Base-by-base conservation (phyloP, 2,797 vertebrate species). In the Bovichtus diacanthus region DNA sequence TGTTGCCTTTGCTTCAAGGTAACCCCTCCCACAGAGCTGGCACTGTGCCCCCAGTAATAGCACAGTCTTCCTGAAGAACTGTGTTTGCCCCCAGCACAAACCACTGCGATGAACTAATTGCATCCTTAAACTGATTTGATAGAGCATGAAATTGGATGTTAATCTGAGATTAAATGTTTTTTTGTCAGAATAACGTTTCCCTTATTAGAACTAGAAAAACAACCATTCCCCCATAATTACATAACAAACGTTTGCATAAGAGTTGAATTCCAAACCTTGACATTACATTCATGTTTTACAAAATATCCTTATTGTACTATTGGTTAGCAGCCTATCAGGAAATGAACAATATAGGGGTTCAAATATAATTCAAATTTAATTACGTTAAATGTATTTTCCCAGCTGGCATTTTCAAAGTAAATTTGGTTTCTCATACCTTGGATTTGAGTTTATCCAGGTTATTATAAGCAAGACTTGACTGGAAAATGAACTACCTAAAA, bases 141-240 rank as follows among this genome's bases (percentile, higher is more conserved):
- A 79, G 43, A 74, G 67, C 66, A 56, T 81, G 21, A 82, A 84
- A 86, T 68, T 74, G 18, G 38, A 64, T 49, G 56, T 61, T 71
- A 74, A 81, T 74, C 16, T 0, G 21, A 54, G 47, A 87, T 74
- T 51, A 74, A 64, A 68, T 71, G 18, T 44, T 70, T 66, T 83
- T 23, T 23, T 21, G 2, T 62, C 21, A 41, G 49, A 63, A 46
- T 39, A 51, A 46, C 11, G 27, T 21, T 69, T 71, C 64, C 46
- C 12, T 58, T 49, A 43, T 70, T 41, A 54, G 19, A 67, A 64
- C 7, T 0, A n/a, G 13, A n/a, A 49, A 58, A 66, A 53, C 6
- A 61, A 1, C 39, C 15, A 19, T 16, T 69, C 6, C 19, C 4
- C 12, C 25, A 13, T 12, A 31, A 56, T 50, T 29, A 34, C 16